Conservation (phyloP, 2,888 invertebrate genomes). For the Sepioteuthis lessoniana region DNA sequence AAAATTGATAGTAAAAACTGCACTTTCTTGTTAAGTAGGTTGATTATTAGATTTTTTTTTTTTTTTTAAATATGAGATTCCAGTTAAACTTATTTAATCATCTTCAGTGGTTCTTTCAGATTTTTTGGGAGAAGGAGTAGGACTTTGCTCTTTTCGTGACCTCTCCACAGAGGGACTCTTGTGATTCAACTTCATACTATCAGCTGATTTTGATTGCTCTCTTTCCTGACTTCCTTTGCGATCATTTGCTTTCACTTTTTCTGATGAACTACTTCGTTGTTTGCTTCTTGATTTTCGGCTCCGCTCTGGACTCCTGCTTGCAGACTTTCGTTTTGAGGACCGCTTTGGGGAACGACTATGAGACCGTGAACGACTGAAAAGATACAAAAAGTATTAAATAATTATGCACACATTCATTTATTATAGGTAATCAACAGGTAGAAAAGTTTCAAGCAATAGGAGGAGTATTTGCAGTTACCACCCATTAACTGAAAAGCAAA, state of each 20-base stretch:
- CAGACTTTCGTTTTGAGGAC: neutral
- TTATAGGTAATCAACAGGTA: too few species aligned
- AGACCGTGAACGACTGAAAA: neutral
- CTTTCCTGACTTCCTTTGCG: neutral
- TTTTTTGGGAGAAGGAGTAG: neutral
- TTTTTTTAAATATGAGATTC: neutral
- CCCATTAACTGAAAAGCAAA: too few species aligned
- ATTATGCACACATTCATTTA: too few species aligned
- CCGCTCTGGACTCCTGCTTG: neutral
- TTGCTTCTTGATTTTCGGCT: neutral
- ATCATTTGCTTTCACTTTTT: neutral
- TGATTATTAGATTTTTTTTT: too few species aligned
- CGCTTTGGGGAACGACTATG: neutral
- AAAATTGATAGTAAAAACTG: neutral
- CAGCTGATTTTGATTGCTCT: neutral
- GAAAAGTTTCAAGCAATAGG: too few species aligned
- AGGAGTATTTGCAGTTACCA: too few species aligned
- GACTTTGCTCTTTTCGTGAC: neutral
- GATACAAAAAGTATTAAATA: neutral
- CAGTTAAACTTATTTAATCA: neutral
- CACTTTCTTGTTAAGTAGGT: neutral
- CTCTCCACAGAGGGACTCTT: neutral
- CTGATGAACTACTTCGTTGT: constrained; percentile 11
- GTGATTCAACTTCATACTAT: neutral
- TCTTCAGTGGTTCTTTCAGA: neutral